Conservation (phyloP, 2,113 vertebrate species). For the Hippolais icterina region DNA sequence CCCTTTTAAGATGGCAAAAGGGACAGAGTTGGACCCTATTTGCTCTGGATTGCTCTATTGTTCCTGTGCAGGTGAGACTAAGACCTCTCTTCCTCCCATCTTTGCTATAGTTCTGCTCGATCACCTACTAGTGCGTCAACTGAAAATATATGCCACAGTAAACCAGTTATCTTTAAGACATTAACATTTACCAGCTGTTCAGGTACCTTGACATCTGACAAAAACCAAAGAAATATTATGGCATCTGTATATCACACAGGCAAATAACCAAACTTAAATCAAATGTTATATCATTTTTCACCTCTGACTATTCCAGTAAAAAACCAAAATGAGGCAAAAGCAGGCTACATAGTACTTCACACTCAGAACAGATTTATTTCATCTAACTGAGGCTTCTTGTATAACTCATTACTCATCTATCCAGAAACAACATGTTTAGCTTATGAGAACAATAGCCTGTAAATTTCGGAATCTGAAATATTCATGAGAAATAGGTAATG, state of each 20-base stretch:
- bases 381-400: neutral
- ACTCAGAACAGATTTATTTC: neutral
- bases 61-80: neutral
- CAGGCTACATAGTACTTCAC: neutral
- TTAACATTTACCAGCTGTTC: neutral
- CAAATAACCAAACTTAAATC: constrained; percentile 27
- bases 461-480: constrained; percentile 51
- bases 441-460: constrained; percentile 37
- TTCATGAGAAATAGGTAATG: constrained; percentile 45
- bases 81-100: neutral
- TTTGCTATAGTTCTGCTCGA: neutral
- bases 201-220: constrained; percentile 13
- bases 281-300: neutral
- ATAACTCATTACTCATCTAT: neutral
- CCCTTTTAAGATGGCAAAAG: neutral
- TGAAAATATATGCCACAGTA: neutral
- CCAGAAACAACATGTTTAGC: constrained; percentile 28
- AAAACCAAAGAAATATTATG: constrained; percentile 30
- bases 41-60: neutral
- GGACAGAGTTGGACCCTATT: neutral
- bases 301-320: neutral
- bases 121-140: neutral
- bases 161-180: constrained; percentile 9
- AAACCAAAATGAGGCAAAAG: neutral
- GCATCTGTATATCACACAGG: neutral